Evolutionary conservation across 2,113 vertebrate genomes (phyloP).

Genomic region (Tapirus terrestris): DNA sequence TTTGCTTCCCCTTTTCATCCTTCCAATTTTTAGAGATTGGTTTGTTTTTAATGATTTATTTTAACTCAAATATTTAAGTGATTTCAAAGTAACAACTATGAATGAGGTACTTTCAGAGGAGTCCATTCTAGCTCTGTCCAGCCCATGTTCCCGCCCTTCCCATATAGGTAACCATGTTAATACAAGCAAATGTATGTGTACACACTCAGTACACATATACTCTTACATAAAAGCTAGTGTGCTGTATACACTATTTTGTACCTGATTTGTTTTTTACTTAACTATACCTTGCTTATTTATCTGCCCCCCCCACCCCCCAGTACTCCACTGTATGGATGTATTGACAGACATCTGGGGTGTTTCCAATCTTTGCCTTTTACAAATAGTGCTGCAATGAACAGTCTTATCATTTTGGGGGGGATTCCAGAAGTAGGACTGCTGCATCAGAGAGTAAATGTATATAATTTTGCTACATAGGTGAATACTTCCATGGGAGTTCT

Average conservation of each 20-base stretch:
- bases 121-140: background rate
- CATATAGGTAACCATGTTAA: background rate
- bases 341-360: background rate
- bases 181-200: background rate
- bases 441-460: background rate
- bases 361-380: background rate
- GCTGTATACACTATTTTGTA: background rate
- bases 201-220: background rate
- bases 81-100: background rate
- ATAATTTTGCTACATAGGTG: background rate
- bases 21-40: background rate
- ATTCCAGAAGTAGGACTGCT: background rate
- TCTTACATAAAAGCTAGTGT: background rate
- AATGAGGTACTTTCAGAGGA: background rate
- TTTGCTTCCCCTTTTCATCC: background rate
- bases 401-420: background rate
- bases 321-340: too few relatives aligned
- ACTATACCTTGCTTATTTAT: background rate
- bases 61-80: background rate
- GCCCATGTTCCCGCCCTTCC: background rate
- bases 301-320: background rate
- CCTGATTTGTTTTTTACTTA: background rate
- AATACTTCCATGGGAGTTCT: background rate
- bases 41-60: background rate
- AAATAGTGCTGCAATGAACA: background rate